Conservation (phyloP, 1,140 invertebrate species). For the Drosophila tani region DNA sequence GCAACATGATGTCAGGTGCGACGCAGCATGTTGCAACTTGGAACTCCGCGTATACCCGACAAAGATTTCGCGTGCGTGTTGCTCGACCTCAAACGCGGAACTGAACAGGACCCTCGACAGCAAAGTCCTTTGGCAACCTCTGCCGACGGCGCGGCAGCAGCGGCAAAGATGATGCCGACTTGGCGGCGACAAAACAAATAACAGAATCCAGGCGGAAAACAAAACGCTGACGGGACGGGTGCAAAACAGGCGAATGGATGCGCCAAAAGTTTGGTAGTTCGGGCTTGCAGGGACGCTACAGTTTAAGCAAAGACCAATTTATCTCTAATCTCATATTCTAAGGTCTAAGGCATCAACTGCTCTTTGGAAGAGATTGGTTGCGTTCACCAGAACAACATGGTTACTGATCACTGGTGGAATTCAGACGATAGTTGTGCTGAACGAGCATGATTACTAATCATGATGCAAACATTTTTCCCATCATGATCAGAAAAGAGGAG, state of each 20-base stretch:
- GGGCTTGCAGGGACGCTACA: slow-evolving; percentile 43
- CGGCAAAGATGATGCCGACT: slow-evolving; percentile 38
- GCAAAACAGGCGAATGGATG: slow-evolving; percentile 13
- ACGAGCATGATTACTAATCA: no score
- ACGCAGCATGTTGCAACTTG: slow-evolving; percentile 41
- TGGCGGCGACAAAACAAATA: slow-evolving; percentile 80
- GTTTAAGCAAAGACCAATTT: background rate
- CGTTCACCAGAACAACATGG: no score
- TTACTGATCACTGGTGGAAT: no score
- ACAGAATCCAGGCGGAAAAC: slow-evolving; percentile 66
- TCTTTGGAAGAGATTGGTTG: no score
- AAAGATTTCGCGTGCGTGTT: slow-evolving; percentile 42
- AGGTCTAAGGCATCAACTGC: background rate
- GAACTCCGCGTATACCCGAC: background rate
- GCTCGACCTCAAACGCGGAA: slow-evolving; percentile 68
- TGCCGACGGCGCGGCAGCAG: slow-evolving; percentile 30
- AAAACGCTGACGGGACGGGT: slow-evolving; percentile 24
- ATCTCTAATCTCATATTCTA: no score
- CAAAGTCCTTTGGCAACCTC: slow-evolving; percentile 68
- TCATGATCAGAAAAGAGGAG: no score
- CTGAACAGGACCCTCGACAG: slow-evolving; percentile 69
- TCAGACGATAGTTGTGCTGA: no score
- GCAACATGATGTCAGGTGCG: slow-evolving; percentile 26
- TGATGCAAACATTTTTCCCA: no score
- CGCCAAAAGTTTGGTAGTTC: slow-evolving; percentile 32